Evolutionary conservation across 2,113 vertebrate species (phyloP).

Genomic region (Pitta sordida): DNA sequence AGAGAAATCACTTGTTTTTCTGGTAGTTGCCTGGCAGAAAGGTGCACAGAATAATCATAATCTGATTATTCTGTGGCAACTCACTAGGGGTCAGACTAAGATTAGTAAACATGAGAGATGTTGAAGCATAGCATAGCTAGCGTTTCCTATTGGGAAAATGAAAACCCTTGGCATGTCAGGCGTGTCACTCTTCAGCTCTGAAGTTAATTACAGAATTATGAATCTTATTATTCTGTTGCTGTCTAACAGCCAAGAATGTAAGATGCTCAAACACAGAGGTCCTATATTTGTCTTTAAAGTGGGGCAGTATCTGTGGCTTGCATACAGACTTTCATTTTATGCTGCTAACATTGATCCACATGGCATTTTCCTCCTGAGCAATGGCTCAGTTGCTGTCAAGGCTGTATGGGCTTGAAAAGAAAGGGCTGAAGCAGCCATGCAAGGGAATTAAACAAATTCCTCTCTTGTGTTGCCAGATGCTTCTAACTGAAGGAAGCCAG

Average conservation of each 20-base stretch:
- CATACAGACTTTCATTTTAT: neutral
- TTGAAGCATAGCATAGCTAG: fast-evolving
- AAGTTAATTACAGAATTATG: neutral
- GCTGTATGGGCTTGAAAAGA: neutral
- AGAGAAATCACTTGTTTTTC: neutral
- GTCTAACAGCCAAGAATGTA: neutral
- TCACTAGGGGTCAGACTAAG: conserved; percentile 63
- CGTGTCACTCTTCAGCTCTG: neutral
- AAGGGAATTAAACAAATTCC: neutral
- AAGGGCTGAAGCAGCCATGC: neutral
- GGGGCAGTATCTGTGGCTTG: neutral
- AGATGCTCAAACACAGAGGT: neutral
- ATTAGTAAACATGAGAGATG: neutral
- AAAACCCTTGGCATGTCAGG: neutral
- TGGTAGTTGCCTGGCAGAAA: neutral
- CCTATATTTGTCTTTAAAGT: neutral
- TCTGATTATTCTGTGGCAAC: conserved; percentile 23
- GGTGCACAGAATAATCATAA: neutral
- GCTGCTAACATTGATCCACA: neutral
- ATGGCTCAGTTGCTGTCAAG: neutral
- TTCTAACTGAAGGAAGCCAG: neutral
- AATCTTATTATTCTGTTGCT: neutral
- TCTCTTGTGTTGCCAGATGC: conserved; percentile 11
- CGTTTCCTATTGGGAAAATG: neutral
- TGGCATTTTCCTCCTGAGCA: neutral